phyloP scores from a whole-genome alignment of 2,113 vertebrate species.

The Diphyllodes magnificus region DNA sequence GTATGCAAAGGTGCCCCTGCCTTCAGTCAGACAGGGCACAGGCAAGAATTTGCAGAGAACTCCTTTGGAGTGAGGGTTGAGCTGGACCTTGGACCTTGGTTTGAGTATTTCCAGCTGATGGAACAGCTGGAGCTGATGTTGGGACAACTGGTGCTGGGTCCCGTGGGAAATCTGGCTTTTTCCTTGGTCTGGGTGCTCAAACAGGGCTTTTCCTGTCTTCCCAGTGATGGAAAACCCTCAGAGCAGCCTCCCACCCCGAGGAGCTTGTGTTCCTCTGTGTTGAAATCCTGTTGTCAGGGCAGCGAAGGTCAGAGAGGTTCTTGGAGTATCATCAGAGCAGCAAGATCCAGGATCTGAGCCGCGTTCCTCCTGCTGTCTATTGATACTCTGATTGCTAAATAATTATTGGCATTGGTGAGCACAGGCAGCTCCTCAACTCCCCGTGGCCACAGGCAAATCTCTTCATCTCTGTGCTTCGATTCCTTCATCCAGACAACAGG shows the following conservation, averaged over 20 bases:
- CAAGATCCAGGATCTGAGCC: background rate
- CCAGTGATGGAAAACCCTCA: background rate
- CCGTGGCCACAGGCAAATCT: background rate
- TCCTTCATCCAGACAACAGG: background rate
- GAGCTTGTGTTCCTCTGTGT: background rate
- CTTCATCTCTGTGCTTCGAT: background rate
- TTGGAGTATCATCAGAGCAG: background rate
- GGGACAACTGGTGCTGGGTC: background rate
- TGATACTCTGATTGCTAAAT: background rate
- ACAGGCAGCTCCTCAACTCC: background rate
- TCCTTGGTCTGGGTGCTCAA: background rate
- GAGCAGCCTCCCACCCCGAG: background rate
- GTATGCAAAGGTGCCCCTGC: background rate
- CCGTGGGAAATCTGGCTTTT: rapidly evolving
- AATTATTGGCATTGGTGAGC: background rate
- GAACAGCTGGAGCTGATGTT: background rate
- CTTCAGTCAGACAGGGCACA: background rate
- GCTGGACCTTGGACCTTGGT: background rate
- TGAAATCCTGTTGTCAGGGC: background rate
- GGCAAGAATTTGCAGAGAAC: background rate
- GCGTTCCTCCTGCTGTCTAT: background rate
- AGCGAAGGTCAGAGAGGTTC: background rate
- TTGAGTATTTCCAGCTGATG: rapidly evolving
- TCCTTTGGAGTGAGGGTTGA: background rate
- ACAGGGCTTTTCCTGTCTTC: background rate